Evolutionary conservation across 2,888 invertebrate species (phyloP).

Genomic region (Agrochola lychnidis): DNA sequence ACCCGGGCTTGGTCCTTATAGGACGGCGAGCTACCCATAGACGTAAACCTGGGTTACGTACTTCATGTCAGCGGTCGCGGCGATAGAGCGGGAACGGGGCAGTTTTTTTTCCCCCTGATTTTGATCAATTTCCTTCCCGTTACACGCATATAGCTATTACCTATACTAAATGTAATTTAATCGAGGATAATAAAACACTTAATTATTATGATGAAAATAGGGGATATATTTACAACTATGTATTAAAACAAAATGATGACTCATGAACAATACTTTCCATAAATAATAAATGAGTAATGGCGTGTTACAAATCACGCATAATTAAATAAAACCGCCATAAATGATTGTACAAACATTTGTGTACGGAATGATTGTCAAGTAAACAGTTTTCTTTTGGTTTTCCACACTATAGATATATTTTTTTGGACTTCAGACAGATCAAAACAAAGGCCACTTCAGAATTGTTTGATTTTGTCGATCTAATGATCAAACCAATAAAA

Average conservation of each 20-base stretch:
- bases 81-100: not conserved
- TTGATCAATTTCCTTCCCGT: constrained; percentile 24
- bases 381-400: constrained; percentile 44
- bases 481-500: constrained; percentile 10
- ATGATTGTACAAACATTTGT: constrained; percentile 75
- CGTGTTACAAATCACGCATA: constrained; percentile 80
- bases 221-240: constrained; percentile 88
- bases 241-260: constrained; percentile 87
- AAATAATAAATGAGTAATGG: constrained; percentile 85
- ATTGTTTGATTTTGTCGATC: constrained; percentile 20
- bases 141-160: not conserved
- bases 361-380: constrained; percentile 78
- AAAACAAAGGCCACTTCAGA: constrained; percentile 8
- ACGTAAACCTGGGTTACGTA: not conserved
- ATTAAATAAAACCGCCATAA: constrained; percentile 69
- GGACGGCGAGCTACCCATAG: too few species aligned
- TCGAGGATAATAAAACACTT: constrained; percentile 67
- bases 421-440: constrained; percentile 25
- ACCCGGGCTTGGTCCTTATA: too few species aligned
- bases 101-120: not conserved
- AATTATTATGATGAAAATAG: constrained; percentile 89
- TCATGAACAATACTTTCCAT: constrained; percentile 88
- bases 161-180: not conserved
- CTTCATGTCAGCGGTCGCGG: not conserved
- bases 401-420: constrained; percentile 20